Percentiles rank a stretch among this genome's conserved stretches.
phyloP scores from a whole-genome alignment of 2,113 vertebrate species.

The Gracilinanus agilis region DNA sequence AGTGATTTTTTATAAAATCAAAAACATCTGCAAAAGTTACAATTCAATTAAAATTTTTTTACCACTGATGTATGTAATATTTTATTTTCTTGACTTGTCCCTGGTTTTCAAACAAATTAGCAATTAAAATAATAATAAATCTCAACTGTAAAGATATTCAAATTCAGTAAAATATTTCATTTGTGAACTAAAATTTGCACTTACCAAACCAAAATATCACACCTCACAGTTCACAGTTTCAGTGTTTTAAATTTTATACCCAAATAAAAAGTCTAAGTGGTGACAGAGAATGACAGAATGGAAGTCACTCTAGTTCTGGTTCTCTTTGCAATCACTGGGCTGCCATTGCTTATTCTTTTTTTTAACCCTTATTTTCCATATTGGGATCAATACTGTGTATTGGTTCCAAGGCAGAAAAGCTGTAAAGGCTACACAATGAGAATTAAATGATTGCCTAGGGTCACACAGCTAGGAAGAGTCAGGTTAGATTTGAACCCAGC shows the following conservation, averaged over 20 bases:
- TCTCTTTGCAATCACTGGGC: neutral
- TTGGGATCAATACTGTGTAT: no score
- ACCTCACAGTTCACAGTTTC: conserved; percentile 4
- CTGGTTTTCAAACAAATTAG: neutral
- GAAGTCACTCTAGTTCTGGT: neutral
- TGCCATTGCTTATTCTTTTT: neutral
- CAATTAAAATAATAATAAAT: neutral
- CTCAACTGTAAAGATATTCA: neutral
- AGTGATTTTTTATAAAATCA: neutral
- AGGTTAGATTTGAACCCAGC: no score
- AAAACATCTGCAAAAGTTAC: neutral
- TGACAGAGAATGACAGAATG: neutral
- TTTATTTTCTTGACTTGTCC: neutral
- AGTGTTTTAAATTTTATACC: neutral
- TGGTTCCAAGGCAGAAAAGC: no score
- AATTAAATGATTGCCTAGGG: no score
- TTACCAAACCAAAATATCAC: neutral
- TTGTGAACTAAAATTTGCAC: neutral
- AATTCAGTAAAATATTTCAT: neutral
- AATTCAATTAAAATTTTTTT: neutral
- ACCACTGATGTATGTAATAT: neutral
- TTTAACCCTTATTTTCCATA: no score
- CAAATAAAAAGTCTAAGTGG: neutral
- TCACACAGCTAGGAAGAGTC: no score
- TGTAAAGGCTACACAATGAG: no score